Base-by-base conservation (phyloP, 2,888 invertebrate genomes). In the Latrodectus elegans region DNA sequence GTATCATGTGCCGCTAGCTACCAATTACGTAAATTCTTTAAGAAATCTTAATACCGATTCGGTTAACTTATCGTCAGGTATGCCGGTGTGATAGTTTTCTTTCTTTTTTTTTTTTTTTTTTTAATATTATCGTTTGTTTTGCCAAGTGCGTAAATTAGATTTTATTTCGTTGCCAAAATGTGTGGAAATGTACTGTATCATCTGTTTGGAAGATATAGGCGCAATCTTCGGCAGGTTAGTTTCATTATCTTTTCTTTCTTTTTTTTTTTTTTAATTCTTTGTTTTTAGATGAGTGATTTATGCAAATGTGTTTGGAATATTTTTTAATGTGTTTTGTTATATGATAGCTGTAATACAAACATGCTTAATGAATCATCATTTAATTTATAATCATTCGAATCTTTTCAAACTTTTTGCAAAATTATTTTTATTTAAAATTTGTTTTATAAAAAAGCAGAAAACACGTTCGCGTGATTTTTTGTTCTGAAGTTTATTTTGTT, bases 141-240 rank as follows among this genome's bases (percentile, higher is more conserved):
- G 15, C 14, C 9, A 71, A 51, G 15, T 71, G 14, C 49, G 55
- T 53, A 22, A 22, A 17, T 55, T 17, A 14, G 11, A 22, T 26
- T 22, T 22, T n/a, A 49, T 77, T 26, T 60, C 15, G 68, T 51
- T 82, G 67, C 51, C 68, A 64, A 70, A 53, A 53, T 87, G 86
- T 87, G 86, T 49, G 86, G 86, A 53, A 76, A 77, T 14, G 76
- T 70, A 26, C 68, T 87, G 26, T 87, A 77, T 72, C 81, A 77
- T 49, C 55, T 84, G 26, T 26, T 87, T 22, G 22, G 22, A 64
- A 65, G 65, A 17, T 68, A 82, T 49, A 71, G 81, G 14, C 65
- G 76, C 12, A 49, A 68, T 49, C 51, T 71, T 77, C 55, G 72
- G 77, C 81, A 87, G 86, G 86, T 87, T 71, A 73, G 81, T 75